Conservation (phyloP, 2,797 vertebrate genomes). For the Microctenopoma steveboyesi region DNA sequence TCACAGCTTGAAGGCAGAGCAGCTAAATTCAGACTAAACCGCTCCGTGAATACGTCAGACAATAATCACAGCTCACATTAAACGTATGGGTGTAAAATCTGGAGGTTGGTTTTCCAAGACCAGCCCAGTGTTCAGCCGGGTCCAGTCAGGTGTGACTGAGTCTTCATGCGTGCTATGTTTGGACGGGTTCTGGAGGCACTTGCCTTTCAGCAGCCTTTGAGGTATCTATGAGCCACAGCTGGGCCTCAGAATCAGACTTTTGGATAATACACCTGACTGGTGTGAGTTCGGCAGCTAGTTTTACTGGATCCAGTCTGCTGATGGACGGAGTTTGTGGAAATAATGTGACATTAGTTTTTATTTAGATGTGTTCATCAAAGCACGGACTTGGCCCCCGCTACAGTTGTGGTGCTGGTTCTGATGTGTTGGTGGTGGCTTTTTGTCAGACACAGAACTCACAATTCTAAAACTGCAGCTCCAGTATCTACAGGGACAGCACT, state of each 20-base stretch:
- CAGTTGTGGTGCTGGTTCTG: conserved; percentile 17
- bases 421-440: conserved; percentile 9
- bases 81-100: not conserved
- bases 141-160: not conserved
- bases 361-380: conserved; percentile 27
- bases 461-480: conserved; percentile 16
- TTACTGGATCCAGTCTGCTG: not conserved
- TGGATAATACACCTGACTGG: not conserved
- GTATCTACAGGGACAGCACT: conserved; percentile 18
- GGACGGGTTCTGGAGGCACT: not conserved
- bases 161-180: not conserved
- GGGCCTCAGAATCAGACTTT: not conserved
- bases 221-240: not conserved
- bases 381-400: conserved; percentile 5
- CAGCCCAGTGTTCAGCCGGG: not conserved
- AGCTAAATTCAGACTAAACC: conserved; percentile 25
- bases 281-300: not conserved
- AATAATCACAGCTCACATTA: not conserved
- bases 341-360: conserved; percentile 13
- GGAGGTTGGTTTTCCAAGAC: not conserved
- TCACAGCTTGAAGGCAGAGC: conserved; percentile 35
- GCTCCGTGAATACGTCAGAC: not conserved
- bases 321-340: conserved; percentile 19
- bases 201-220: conserved; percentile 2
- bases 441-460: conserved; percentile 21